These are phyloP conservation scores for Ditula angustiorana DNA, from an alignment of 2,888 invertebrate species.

Conservation along the genomic window DNA sequence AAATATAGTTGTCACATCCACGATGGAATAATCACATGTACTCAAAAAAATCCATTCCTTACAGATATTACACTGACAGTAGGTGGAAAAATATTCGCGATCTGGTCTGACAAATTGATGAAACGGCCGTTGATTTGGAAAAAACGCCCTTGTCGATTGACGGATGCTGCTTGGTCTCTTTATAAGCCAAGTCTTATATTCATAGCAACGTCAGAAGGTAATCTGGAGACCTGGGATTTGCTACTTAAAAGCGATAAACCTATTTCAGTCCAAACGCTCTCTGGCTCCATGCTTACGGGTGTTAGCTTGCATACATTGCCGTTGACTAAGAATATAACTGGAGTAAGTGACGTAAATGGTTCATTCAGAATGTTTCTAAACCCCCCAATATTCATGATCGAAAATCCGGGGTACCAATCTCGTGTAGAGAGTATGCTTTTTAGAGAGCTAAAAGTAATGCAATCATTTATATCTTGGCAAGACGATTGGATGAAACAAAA, in stretches of 20 bases:
- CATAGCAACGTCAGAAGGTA: constrained; percentile 90
- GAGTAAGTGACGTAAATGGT: constrained; percentile 89
- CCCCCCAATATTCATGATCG: constrained; percentile 82
- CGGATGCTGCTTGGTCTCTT: constrained; percentile 91
- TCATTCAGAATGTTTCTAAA: constrained; percentile 87
- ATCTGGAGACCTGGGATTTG: constrained; percentile 93
- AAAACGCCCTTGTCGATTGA: constrained; percentile 84
- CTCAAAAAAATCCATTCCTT: constrained; percentile 87
- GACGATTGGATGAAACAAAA: constrained; percentile 82
- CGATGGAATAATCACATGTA: constrained; percentile 88
- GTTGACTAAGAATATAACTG: constrained; percentile 86
- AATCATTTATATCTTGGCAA: constrained; percentile 86
- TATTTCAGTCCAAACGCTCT: constrained; percentile 87
- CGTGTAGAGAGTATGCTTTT: constrained; percentile 77
- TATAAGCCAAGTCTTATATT: constrained; percentile 90
- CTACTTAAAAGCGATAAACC: constrained; percentile 89
- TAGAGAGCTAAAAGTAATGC: constrained; percentile 82
- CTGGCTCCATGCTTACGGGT: constrained; percentile 88
- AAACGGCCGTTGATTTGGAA: constrained; percentile 89
- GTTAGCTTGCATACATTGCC: constrained; percentile 86
- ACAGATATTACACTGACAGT: constrained; percentile 88
- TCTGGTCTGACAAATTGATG: constrained; percentile 89
- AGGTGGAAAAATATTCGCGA: constrained; percentile 90
- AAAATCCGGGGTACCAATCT: constrained; percentile 68
- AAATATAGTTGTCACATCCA: constrained; percentile 85